Conservation (phyloP, 2,888 invertebrate species). For the Drosophila yooni region DNA sequence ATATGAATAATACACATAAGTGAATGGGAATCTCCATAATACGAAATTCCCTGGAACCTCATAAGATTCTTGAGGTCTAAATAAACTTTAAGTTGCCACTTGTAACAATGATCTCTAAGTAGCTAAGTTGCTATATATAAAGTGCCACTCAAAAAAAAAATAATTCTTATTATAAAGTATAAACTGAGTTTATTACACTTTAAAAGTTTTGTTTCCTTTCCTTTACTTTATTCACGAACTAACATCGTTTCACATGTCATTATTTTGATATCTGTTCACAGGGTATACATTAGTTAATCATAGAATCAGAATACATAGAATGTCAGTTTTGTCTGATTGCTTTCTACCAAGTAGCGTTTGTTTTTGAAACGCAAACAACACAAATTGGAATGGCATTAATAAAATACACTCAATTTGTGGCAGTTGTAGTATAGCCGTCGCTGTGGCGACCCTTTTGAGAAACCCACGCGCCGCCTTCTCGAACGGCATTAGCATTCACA, state of each 20-base stretch:
- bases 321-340: slow-evolving; percentile 5
- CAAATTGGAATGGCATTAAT: slow-evolving; percentile 40
- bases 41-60: neutral
- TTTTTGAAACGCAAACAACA: slow-evolving; percentile 42
- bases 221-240: neutral
- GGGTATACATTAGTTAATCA: slow-evolving; percentile 20
- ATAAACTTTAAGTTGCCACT: neutral
- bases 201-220: neutral
- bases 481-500: slow-evolving; percentile 11
- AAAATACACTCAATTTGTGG: slow-evolving; percentile 61
- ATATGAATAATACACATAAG: neutral
- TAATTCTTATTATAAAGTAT: neutral
- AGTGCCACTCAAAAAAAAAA: too few relatives aligned
- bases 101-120: neutral
- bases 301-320: neutral
- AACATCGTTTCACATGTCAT: neutral
- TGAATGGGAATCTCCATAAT: neutral
- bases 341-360: slow-evolving; percentile 25
- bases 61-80: neutral
- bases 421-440: slow-evolving; percentile 34
- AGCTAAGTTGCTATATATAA: neutral
- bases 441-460: slow-evolving; percentile 49
- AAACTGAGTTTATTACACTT: neutral
- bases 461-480: slow-evolving; percentile 58
- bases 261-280: neutral